Conservation (phyloP, 2,888 invertebrate genomes). For the Matsumyia berberina region DNA sequence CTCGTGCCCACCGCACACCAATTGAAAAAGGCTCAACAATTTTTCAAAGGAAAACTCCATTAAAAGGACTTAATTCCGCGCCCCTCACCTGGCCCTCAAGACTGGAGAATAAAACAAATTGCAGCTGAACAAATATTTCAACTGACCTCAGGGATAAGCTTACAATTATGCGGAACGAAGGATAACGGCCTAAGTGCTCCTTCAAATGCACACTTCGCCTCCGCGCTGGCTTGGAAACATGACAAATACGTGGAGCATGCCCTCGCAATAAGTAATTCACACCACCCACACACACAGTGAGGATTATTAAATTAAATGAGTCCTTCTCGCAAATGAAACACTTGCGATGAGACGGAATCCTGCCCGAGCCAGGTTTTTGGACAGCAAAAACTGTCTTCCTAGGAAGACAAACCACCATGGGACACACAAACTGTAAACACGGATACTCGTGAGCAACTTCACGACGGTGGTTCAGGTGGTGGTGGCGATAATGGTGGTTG, state of each 20-base stretch:
- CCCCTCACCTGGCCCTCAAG: not conserved
- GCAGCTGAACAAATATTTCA: conserved; percentile 26
- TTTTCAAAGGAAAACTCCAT: conserved; percentile 8
- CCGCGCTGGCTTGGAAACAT: not conserved
- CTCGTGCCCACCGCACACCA: not conserved
- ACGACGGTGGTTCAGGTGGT: not conserved
- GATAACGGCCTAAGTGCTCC: conserved; percentile 12
- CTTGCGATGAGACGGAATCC: not conserved
- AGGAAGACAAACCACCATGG: not conserved
- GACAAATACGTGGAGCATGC: conserved; percentile 22
- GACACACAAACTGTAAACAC: conserved; percentile 10
- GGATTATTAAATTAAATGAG: conserved; percentile 50
- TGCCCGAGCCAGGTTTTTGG: conserved; percentile 2
- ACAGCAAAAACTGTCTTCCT: too few relatives aligned
- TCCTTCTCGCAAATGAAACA: conserved; percentile 21
- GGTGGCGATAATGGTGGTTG: not conserved
- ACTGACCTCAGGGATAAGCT: conserved; percentile 34
- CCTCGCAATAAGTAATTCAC: conserved; percentile 1
- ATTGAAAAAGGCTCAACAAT: conserved; percentile 2
- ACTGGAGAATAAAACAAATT: not conserved
- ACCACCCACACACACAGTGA: not conserved
- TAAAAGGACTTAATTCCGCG: not conserved
- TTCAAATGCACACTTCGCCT: not conserved
- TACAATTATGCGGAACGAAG: not conserved
- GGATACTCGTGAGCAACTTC: conserved; percentile 12